Evolutionary conservation across 2,888 invertebrate species (phyloP), one percentile per base, ranked within the genome.

Genomic region (Melieria picta): DNA sequence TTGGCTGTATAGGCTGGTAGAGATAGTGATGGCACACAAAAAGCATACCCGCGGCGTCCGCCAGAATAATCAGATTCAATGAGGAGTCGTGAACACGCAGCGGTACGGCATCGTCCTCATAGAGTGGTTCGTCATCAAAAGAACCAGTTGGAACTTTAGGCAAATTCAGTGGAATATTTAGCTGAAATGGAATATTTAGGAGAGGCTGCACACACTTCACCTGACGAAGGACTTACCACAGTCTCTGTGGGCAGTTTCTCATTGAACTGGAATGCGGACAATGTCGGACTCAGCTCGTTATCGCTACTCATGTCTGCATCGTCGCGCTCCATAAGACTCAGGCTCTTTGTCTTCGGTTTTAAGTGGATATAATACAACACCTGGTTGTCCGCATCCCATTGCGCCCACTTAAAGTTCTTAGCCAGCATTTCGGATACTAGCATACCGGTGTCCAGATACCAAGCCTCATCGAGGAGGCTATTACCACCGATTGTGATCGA

Each of bases 211-310:
- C 30, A 30, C 30, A 30, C 30, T 30, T 30, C 30, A 30, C 30
- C 30, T 30, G 30, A 30, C 30, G 2, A 30, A 48, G 11, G 56
- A 88, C 90, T 84, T 89, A 94, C 94, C 85, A 95, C 95, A 75
- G 95, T 94, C 85, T 95, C 95, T 76, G 94, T 93, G 0, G 95
- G 95, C 79, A 94, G 88, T 82, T 94, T 93, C 58, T 94, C 93
- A 81, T 95, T 94, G 84, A 95, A 95, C 85, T 95, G 95, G 71
- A 95, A 89, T 11, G 94, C 94, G 7, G 95, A 94, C 7, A 96
- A 87, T 0, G 92, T 93, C 6, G 94, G 93, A 62, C 91, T 91
- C 67, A 90, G 86, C 78, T 90, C 89, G n/a, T 88, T 87, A 4
- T 79, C 78, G 0, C 16, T 74, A 9, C 43, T 61, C 1, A 74